Evolutionary conservation across 2,888 invertebrate species (phyloP).

Genomic region (Pammene fasciana): DNA sequence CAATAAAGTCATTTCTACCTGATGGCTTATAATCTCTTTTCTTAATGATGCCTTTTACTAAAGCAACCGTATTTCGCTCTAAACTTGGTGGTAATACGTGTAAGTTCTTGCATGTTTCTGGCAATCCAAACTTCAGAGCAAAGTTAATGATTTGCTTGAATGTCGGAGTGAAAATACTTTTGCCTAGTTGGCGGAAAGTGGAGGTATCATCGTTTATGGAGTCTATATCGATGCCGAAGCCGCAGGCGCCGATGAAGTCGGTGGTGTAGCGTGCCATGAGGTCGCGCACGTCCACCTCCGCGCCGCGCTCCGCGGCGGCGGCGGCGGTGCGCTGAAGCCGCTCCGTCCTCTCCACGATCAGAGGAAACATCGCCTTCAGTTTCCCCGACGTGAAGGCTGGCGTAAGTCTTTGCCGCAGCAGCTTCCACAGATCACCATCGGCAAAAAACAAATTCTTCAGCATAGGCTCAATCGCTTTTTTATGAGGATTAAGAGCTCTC

Average conservation of each 20-base stretch:
- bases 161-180: background rate
- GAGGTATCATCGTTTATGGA: slow-evolving; percentile 1
- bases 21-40: background rate
- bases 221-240: slow-evolving; percentile 5
- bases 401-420: slow-evolving; percentile 45
- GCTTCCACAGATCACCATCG: slow-evolving; percentile 45
- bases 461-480: slow-evolving; percentile 6
- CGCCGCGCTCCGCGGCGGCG: background rate
- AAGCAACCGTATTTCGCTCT: background rate
- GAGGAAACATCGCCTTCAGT: slow-evolving; percentile 46
- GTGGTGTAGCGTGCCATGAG: slow-evolving; percentile 23
- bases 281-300: slow-evolving; percentile 7
- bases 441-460: slow-evolving; percentile 7
- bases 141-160: background rate
- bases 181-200: background rate
- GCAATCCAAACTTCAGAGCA: background rate
- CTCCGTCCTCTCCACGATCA: slow-evolving; percentile 22
- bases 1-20: background rate
- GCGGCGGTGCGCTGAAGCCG: slow-evolving; percentile 1
- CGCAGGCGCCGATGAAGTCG: slow-evolving; percentile 20
- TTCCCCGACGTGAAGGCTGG: slow-evolving; percentile 46
- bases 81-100: background rate
- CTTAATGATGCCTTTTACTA: background rate
- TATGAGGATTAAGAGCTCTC: background rate
- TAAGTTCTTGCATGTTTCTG: background rate